These are phyloP conservation scores for Cyphomyrus plagiostoma DNA, from an alignment of 2,113 vertebrate species.

Conservation along the genomic window DNA sequence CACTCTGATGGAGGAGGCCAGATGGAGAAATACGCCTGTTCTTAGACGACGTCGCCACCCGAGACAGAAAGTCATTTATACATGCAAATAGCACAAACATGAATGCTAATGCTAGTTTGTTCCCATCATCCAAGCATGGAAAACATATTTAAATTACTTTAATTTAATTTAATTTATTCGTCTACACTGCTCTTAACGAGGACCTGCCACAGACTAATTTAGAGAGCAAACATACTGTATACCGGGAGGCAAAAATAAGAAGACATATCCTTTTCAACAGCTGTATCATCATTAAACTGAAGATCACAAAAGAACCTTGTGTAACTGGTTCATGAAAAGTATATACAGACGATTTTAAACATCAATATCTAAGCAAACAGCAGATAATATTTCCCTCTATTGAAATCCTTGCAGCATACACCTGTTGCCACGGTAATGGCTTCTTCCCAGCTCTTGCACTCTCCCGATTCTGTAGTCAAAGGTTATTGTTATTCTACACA, in stretches of 20 bases:
- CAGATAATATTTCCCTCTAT: neutral
- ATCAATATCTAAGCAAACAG: neutral
- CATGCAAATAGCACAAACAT: neutral
- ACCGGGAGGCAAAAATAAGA: neutral
- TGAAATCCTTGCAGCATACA: neutral
- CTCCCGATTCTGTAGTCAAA: neutral
- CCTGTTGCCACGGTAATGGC: slow-evolving; percentile 15
- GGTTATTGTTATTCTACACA: neutral
- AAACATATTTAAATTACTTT: neutral
- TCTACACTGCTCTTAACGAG: neutral
- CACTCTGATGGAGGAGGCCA: neutral
- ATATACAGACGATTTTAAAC: neutral
- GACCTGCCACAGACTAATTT: neutral
- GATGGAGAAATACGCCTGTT: neutral
- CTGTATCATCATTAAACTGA: neutral
- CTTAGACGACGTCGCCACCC: neutral
- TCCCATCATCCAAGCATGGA: neutral
- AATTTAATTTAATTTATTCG: neutral
- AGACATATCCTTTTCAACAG: neutral
- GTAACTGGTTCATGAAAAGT: neutral
- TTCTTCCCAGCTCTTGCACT: neutral
- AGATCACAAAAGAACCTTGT: neutral
- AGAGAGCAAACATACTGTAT: neutral
- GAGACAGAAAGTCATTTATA: neutral
- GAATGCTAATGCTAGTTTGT: neutral